Conservation (phyloP, 2,113 vertebrate genomes). For the Caloenas nicobarica region DNA sequence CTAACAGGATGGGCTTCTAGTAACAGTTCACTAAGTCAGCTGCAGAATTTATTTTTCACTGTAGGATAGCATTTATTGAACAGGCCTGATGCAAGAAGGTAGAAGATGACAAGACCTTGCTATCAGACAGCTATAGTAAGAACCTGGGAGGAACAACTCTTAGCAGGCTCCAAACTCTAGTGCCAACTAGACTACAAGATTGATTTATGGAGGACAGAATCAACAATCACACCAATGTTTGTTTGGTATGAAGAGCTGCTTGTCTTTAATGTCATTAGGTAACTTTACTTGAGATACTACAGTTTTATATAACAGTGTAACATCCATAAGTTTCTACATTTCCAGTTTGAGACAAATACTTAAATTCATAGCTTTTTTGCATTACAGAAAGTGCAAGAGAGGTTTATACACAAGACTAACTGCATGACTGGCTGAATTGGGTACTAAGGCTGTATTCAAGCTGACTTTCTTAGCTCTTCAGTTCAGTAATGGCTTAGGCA, state of each 20-base stretch:
- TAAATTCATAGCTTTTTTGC: constrained; percentile 69
- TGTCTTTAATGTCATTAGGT: constrained; percentile 58
- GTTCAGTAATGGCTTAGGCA: constrained; percentile 39
- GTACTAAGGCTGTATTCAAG: constrained; percentile 41
- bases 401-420: constrained; percentile 64
- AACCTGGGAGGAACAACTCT: not conserved
- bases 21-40: not conserved
- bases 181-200: not conserved
- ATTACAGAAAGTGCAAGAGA: constrained; percentile 78
- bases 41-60: not conserved
- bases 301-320: constrained; percentile 54
- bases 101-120: not conserved
- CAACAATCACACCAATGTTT: not conserved
- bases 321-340: constrained; percentile 66
- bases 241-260: constrained; percentile 38
- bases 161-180: not conserved
- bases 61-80: not conserved
- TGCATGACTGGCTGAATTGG: constrained; percentile 36
- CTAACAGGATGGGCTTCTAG: not conserved
- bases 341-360: constrained; percentile 79
- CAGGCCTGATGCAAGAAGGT: not conserved
- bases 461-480: constrained; percentile 41
- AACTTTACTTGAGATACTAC: constrained; percentile 24
- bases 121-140: not conserved
- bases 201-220: not conserved